Evolutionary conservation across 2,797 vertebrate species (phyloP).

Genomic region (Tiaroga cobitis): DNA sequence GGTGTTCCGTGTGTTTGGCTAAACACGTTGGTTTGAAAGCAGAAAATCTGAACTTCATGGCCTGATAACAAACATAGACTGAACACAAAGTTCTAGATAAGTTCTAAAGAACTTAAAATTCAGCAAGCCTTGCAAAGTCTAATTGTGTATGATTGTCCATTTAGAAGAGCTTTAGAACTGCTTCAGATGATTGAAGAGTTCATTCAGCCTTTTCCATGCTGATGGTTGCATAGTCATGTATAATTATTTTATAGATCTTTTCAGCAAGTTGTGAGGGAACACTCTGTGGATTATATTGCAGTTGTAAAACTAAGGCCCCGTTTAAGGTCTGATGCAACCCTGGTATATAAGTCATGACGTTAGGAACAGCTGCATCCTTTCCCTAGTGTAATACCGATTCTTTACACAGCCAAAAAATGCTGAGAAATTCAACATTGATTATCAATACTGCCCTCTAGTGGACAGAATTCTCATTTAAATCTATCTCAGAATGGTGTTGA

Average conservation of each 20-base stretch:
- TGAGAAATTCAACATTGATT: background rate
- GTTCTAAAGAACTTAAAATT: background rate
- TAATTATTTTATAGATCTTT: background rate
- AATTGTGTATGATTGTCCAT: background rate
- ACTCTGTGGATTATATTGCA: constrained; percentile 11
- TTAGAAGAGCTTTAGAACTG: background rate
- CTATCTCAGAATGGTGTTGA: no score
- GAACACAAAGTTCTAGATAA: background rate
- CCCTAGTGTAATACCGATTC: background rate
- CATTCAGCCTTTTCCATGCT: background rate
- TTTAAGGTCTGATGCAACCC: constrained; percentile 4
- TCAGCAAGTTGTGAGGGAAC: background rate
- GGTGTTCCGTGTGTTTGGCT: constrained; percentile 45
- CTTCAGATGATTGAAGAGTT: background rate
- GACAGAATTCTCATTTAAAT: background rate
- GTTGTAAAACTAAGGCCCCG: constrained; percentile 16
- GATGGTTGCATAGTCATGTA: background rate
- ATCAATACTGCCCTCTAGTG: constrained; percentile 51
- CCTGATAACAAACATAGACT: background rate
- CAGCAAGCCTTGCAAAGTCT: background rate
- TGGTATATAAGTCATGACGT: background rate
- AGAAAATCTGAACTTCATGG: constrained; percentile 18
- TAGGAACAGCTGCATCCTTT: constrained; percentile 47
- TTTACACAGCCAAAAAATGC: background rate
- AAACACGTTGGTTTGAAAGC: constrained; percentile 34